phyloP scores from a whole-genome alignment of 2,797 vertebrate genomes.

The Pampus argenteus region DNA sequence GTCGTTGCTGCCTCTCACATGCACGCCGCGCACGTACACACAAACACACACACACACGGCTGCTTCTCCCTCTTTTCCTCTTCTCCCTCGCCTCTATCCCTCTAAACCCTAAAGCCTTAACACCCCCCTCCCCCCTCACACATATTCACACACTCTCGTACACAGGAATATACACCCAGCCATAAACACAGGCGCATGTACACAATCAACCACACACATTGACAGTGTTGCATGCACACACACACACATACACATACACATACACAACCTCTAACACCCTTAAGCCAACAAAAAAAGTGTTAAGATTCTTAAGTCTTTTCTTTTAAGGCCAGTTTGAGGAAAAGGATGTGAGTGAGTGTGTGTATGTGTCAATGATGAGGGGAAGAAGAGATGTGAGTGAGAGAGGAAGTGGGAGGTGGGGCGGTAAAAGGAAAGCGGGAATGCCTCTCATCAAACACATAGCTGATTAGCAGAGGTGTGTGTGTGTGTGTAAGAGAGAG shows the following conservation, averaged over 20 bases:
- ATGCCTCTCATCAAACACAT: constrained; percentile 73
- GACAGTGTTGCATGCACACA: constrained; percentile 16
- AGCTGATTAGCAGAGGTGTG: constrained; percentile 63
- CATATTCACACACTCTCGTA: constrained; percentile 35
- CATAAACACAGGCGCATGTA: constrained; percentile 32
- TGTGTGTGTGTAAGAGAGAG: neutral
- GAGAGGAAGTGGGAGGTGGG: constrained; percentile 40
- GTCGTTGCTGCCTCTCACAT: constrained; percentile 41
- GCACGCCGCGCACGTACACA: neutral
- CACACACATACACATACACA: constrained; percentile 1
- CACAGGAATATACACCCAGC: constrained; percentile 28
- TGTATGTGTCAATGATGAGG: constrained; percentile 37
- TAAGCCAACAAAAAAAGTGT: constrained; percentile 70
- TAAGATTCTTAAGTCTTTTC: constrained; percentile 72
- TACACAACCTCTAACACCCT: constrained; percentile 48
- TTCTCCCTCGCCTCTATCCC: constrained; percentile 62
- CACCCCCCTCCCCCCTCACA: constrained; percentile 31
- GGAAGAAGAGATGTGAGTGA: constrained; percentile 42
- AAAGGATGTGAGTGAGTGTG: constrained; percentile 23
- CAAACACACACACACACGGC: constrained; percentile 43
- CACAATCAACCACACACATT: constrained; percentile 31
- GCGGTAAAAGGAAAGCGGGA: constrained; percentile 43
- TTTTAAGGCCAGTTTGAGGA: constrained; percentile 67
- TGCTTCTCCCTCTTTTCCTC: constrained; percentile 46
- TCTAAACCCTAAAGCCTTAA: constrained; percentile 75